Conservation (phyloP, 2,888 invertebrate genomes). For the Lycocerus yunnanus region DNA sequence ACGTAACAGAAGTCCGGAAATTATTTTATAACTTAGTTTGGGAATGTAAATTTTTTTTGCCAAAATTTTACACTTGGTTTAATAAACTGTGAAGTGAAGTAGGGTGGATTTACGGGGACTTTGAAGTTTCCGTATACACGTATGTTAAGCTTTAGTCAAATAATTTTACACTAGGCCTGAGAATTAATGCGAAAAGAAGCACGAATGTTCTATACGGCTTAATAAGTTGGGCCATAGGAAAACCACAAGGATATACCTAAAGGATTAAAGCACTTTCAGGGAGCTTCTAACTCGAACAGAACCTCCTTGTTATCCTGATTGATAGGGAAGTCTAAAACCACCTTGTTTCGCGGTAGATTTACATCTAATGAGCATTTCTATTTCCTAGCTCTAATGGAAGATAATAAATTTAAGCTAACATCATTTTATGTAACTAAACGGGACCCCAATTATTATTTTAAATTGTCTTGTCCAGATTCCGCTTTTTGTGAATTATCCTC, state of each 20-base stretch:
- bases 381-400: slow-evolving; percentile 5
- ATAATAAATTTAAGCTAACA: not conserved
- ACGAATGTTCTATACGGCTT: slow-evolving; percentile 3
- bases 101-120: not conserved
- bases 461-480: not conserved
- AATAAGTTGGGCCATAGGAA: slow-evolving; percentile 10
- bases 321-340: slow-evolving; percentile 24
- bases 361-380: slow-evolving; percentile 22
- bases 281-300: slow-evolving; percentile 20
- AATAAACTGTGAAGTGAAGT: not conserved
- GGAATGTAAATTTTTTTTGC: not conserved
- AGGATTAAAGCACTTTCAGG: slow-evolving; percentile 21
- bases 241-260: slow-evolving; percentile 25
- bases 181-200: slow-evolving; percentile 14
- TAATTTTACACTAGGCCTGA: not conserved
- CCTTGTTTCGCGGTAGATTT: slow-evolving; percentile 21
- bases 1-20: not conserved
- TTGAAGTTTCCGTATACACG: not conserved
- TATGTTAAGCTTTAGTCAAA: not conserved
- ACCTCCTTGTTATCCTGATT: slow-evolving; percentile 27
- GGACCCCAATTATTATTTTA: not conserved
- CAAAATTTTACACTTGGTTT: not conserved
- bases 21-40: not conserved
- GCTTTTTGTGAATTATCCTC: slow-evolving; percentile 7
- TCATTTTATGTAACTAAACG: not conserved